Conservation (phyloP, 2,113 vertebrate genomes). For the Setophaga coronata region DNA sequence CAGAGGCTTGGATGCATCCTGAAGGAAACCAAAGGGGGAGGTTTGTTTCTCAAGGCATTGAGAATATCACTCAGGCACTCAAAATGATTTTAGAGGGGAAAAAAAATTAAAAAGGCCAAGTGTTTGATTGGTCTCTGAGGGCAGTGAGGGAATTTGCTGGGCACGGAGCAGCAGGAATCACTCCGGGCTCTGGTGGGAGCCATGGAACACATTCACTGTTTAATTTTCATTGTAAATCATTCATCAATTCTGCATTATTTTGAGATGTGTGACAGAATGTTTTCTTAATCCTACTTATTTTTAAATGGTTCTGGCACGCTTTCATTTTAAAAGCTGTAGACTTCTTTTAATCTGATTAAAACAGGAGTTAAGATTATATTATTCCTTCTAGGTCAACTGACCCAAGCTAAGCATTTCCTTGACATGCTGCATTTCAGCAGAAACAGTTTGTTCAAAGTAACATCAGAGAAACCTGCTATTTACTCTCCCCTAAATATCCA, state of each 20-base stretch:
- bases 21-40: conserved; percentile 36
- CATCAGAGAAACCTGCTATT: neutral
- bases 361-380: conserved; percentile 2
- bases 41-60: neutral
- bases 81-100: neutral
- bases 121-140: neutral
- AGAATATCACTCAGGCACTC: neutral
- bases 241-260: conserved; percentile 14
- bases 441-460: neutral
- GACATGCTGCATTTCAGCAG: neutral
- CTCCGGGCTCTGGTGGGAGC: neutral
- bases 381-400: neutral
- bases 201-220: neutral
- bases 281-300: conserved; percentile 15
- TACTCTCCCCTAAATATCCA: neutral
- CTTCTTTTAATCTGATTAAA: conserved; percentile 23
- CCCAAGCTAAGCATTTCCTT: neutral
- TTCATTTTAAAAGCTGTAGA: neutral
- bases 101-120: neutral
- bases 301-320: neutral
- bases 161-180: neutral
- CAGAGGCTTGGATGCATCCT: conserved; percentile 92
- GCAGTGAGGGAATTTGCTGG: neutral
- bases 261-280: neutral
- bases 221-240: neutral